phyloP scores from a whole-genome alignment of 2,797 vertebrate species.

The Malacoctenus gilli region DNA sequence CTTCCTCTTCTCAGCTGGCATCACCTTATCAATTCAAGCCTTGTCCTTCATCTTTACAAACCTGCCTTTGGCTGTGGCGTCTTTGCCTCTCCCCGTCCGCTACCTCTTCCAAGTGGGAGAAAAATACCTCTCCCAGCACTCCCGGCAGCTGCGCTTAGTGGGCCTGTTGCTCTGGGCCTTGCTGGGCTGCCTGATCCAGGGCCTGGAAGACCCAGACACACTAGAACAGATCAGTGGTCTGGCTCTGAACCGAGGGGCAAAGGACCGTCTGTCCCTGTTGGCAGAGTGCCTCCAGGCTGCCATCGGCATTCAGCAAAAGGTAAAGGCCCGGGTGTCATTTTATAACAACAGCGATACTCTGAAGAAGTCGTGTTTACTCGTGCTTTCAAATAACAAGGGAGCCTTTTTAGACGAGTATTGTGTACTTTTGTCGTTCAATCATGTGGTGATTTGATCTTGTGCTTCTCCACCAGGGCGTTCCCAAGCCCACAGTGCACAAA shows the following conservation, averaged over 20 bases:
- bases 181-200: constrained; percentile 87
- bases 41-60: constrained; percentile 93
- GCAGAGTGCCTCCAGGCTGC: constrained; percentile 88
- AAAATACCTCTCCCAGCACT: constrained; percentile 88
- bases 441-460: constrained; percentile 18
- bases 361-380: too few relatives aligned
- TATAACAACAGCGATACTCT: background rate
- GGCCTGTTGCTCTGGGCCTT: constrained; percentile 91
- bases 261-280: constrained; percentile 86
- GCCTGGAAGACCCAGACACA: constrained; percentile 88
- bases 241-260: constrained; percentile 85
- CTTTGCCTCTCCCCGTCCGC: constrained; percentile 90
- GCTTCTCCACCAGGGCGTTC: constrained; percentile 68
- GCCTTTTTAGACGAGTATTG: background rate
- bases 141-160: constrained; percentile 85
- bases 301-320: constrained; percentile 83
- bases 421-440: too few relatives aligned
- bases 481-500: constrained; percentile 86
- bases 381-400: too few relatives aligned
- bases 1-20: constrained; percentile 76
- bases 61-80: constrained; percentile 89
- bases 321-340: constrained; percentile 28
- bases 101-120: constrained; percentile 92
- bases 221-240: constrained; percentile 85
- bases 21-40: constrained; percentile 85